phyloP scores from a whole-genome alignment of 2,113 vertebrate species.

The Anarhynchus alexandrinus region DNA sequence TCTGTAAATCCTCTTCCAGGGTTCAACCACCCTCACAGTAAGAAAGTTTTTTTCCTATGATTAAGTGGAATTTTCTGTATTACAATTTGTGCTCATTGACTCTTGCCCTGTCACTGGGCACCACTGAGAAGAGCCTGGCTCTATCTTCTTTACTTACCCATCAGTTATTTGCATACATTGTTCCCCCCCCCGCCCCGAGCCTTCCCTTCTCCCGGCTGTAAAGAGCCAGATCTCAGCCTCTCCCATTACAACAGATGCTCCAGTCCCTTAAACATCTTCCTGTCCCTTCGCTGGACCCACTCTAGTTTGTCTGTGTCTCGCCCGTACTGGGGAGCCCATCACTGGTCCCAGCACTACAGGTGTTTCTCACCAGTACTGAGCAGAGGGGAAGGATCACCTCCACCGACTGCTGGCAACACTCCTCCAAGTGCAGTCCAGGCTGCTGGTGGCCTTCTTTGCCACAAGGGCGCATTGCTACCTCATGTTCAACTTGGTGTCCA shows the following conservation, averaged over 20 bases:
- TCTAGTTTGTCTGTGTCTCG: accelerated
- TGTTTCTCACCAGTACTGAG: background rate
- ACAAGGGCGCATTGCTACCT: background rate
- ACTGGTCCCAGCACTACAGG: background rate
- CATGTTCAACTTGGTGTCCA: background rate
- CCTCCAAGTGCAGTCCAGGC: background rate
- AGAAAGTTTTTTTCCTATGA: background rate
- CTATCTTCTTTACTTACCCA: background rate
- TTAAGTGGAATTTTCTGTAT: background rate
- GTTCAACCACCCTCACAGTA: background rate
- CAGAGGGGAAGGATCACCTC: too few relatives aligned
- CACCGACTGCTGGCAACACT: too few relatives aligned
- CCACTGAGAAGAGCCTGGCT: background rate
- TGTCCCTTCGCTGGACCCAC: background rate
- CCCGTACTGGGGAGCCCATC: background rate
- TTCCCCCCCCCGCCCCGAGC: background rate
- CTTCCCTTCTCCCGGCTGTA: background rate
- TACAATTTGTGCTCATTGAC: background rate
- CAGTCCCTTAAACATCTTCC: background rate
- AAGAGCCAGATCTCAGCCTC: background rate
- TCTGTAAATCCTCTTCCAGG: background rate
- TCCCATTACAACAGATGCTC: background rate
- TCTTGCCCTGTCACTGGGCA: background rate
- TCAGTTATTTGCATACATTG: background rate
- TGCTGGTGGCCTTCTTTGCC: background rate